A percentile compares a stretch with the other conserved stretches of the same genome.
Evolutionary conservation across 2,888 invertebrate species (phyloP).

Genomic region (Portevinia maculata): DNA sequence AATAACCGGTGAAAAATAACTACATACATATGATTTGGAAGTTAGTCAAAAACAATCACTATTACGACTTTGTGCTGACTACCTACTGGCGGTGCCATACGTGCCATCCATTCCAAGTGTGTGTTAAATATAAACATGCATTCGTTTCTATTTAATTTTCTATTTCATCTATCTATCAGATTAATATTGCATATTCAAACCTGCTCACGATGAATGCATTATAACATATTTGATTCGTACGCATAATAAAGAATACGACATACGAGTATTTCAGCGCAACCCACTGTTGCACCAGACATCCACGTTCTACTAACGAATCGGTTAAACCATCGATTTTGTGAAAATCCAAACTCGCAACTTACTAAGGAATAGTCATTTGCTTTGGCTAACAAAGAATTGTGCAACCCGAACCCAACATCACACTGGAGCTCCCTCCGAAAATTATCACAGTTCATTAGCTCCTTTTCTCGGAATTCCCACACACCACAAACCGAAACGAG

Average conservation of each 20-base stretch:
- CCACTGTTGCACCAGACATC: constrained; percentile 32
- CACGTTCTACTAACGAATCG: constrained; percentile 48
- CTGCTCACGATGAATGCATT: constrained; percentile 14
- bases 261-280: constrained; percentile 20
- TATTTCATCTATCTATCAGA: no score
- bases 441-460: constrained; percentile 37
- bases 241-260: neutral
- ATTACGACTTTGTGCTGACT: no score
- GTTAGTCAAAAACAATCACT: no score
- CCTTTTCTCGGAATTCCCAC: constrained; percentile 25
- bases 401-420: constrained; percentile 25
- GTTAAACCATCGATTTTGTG: constrained; percentile 50
- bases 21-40: no score
- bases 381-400: constrained; percentile 1
- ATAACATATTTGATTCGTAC: neutral
- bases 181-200: neutral
- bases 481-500: constrained; percentile 3
- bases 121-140: no score
- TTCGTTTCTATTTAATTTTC: no score
- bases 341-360: constrained; percentile 44
- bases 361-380: neutral
- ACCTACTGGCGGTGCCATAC: no score
- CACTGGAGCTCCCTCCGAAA: constrained; percentile 18
- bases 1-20: no score
- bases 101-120: no score